Conservation (phyloP, 2,888 invertebrate species). For the Hirtodrosophila trivittata region DNA sequence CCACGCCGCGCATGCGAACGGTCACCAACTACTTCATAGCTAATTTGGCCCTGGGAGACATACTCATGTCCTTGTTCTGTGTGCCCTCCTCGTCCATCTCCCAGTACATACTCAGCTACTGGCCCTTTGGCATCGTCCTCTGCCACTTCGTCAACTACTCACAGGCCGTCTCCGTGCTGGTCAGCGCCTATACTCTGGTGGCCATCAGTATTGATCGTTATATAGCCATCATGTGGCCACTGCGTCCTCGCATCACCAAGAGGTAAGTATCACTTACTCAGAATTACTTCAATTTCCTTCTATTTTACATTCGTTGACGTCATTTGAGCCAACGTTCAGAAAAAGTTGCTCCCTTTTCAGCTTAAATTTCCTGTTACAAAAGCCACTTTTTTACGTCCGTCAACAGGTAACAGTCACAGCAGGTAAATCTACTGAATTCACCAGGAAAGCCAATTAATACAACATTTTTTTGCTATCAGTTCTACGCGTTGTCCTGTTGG, state of each 20-base stretch:
- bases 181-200: slow-evolving; percentile 95
- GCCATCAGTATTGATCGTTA: slow-evolving; percentile 96
- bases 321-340: too few species aligned
- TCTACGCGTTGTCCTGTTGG: too few species aligned
- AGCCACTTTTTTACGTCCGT: too few species aligned
- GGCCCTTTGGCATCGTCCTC: slow-evolving; percentile 93
- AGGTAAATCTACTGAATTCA: too few species aligned
- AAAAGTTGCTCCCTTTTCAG: too few species aligned
- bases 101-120: slow-evolving; percentile 90
- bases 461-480: too few species aligned
- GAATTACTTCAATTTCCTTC: too few species aligned
- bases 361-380: too few species aligned
- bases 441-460: too few species aligned
- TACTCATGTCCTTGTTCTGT: slow-evolving; percentile 95
- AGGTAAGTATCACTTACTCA: slow-evolving; percentile 82
- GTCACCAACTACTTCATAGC: slow-evolving; percentile 97
- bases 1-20: slow-evolving; percentile 93
- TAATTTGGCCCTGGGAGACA: slow-evolving; percentile 94
- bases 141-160: slow-evolving; percentile 93
- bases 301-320: too few species aligned
- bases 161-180: slow-evolving; percentile 91
- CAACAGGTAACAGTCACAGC: too few species aligned
- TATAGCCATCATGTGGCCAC: slow-evolving; percentile 94
- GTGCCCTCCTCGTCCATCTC: slow-evolving; percentile 95
- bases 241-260: slow-evolving; percentile 91